These are phyloP conservation scores for Phalacrocorax aristotelis DNA, from an alignment of 2,113 vertebrate genomes.

Conservation along the genomic window DNA sequence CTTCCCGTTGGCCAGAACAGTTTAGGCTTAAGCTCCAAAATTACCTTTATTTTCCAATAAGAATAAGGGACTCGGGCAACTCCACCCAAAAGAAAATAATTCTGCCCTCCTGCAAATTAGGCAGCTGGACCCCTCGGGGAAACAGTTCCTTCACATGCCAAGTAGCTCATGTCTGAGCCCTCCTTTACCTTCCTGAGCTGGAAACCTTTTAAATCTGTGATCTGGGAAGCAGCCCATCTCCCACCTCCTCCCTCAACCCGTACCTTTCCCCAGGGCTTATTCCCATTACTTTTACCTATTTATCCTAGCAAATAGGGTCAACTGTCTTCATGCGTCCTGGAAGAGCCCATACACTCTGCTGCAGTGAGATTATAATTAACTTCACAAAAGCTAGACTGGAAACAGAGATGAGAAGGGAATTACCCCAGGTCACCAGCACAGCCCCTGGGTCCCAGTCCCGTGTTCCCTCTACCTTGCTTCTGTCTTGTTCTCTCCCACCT, in stretches of 20 bases:
- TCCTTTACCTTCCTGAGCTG: neutral
- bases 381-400: neutral
- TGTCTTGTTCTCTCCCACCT: neutral
- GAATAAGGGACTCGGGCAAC: neutral
- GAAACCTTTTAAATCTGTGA: neutral
- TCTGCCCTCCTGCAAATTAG: neutral
- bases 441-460: neutral
- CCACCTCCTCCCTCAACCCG: neutral
- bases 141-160: neutral
- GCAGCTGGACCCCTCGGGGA: slow-evolving; percentile 15
- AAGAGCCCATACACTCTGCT: neutral
- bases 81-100: neutral
- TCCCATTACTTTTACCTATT: slow-evolving; percentile 25
- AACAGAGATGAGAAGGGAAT: neutral
- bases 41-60: neutral
- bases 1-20: neutral
- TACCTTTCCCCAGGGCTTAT: neutral
- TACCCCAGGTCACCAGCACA: neutral
- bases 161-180: neutral
- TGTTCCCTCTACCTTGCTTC: neutral
- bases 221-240: neutral
- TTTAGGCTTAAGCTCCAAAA: neutral
- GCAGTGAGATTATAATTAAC: neutral
- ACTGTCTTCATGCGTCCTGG: neutral
- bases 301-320: neutral